A percentile compares a stretch with the other conserved stretches of the same genome.
Conservation (phyloP, 2,888 invertebrate species). For the Chymomyza procnemis region DNA sequence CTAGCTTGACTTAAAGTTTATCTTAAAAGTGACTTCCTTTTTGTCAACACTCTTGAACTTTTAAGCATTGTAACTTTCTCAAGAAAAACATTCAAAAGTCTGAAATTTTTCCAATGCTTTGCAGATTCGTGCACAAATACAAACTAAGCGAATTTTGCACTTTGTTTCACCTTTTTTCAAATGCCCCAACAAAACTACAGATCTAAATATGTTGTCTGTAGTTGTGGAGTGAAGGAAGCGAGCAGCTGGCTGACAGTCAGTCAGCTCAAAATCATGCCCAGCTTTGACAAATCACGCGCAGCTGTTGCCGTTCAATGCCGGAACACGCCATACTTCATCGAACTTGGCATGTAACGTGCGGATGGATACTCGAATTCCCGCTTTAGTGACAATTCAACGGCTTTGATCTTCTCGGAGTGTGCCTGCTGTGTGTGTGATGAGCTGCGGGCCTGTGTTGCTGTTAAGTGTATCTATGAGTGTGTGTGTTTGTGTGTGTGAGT, state of each 20-base stretch:
- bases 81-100: not conserved
- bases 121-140: constrained; percentile 22
- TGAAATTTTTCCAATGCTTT: not conserved
- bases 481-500: constrained; percentile 7
- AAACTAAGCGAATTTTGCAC: constrained; percentile 32
- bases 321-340: not conserved
- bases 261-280: constrained; percentile 30
- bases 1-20: no score
- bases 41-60: not conserved
- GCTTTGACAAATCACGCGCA: constrained; percentile 65
- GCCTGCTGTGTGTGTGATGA: constrained; percentile 49
- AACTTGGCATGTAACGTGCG: not conserved
- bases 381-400: constrained; percentile 63
- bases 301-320: constrained; percentile 25
- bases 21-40: not conserved
- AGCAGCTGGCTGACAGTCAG: not conserved
- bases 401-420: constrained; percentile 72
- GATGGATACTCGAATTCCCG: constrained; percentile 23
- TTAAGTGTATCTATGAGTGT: constrained; percentile 12
- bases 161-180: constrained; percentile 31
- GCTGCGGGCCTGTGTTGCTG: constrained; percentile 26
- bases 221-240: not conserved
- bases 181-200: constrained; percentile 19
- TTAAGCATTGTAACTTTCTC: not conserved
- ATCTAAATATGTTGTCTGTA: no score